A percentile compares a stretch with the other conserved stretches of the same genome.
Conservation (phyloP, 2,888 invertebrate genomes). For the Hyposoter dolosus region DNA sequence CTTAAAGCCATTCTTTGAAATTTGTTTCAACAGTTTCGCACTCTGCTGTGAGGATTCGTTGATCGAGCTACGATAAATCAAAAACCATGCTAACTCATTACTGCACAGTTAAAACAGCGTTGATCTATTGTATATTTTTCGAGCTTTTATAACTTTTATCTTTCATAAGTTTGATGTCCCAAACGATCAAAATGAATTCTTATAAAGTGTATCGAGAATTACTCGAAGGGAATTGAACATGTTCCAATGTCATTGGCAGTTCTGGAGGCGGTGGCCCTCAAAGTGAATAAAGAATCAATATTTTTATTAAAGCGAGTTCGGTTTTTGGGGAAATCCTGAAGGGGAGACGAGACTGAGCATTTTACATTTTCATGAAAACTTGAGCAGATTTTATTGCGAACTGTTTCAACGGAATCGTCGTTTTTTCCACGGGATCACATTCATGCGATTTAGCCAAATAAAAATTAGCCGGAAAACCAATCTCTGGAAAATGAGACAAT, state of each 20-base stretch:
- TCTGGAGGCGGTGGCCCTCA: neutral
- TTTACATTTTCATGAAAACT: neutral
- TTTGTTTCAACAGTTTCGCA: neutral
- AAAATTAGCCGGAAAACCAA: too few relatives aligned
- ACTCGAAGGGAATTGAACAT: neutral
- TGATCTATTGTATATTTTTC: neutral
- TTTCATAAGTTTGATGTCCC: neutral
- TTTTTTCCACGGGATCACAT: too few relatives aligned
- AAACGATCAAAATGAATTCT: neutral
- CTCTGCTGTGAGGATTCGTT: neutral
- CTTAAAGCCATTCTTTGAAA: neutral
- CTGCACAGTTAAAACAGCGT: neutral
- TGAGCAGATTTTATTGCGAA: neutral
- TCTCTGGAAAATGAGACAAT: too few relatives aligned
- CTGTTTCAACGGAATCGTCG: too few relatives aligned
- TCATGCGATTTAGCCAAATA: too few relatives aligned
- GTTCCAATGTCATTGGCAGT: neutral
- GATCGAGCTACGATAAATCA: neutral
- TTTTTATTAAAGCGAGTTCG: neutral
- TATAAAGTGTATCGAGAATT: neutral
- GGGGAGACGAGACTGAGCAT: neutral
- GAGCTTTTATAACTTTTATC: neutral
- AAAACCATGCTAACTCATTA: neutral
- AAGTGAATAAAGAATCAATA: neutral
- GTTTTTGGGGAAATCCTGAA: neutral